Evolutionary conservation across 2,113 vertebrate genomes (phyloP), one percentile per base, ranked within the genome.

Genomic region (Cebidichthys violaceus): DNA sequence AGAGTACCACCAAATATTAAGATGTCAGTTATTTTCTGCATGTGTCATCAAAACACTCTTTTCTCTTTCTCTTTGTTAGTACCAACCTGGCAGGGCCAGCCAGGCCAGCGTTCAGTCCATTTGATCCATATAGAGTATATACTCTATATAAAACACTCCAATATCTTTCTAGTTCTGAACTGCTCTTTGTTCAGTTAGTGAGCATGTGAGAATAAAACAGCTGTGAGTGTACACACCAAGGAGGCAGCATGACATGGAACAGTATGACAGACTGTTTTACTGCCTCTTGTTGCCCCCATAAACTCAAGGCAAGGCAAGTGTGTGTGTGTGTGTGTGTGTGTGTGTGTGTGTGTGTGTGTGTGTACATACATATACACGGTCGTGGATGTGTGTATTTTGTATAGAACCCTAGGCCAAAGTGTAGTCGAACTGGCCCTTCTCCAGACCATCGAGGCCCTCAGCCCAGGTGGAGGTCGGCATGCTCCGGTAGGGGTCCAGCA

Each of bases 381-480:
- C 11, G 50, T 75, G 24, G 39, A 57, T 55, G 22, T 45, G 50
- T n/a, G 29, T 69, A 18, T 70, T 5, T 54, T 11, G n/a, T n/a
- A n/a, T n/a, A n/a, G n/a, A 18, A 41, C 43, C 27, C 75, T 88
- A 90, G 14, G 86, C 81, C 75, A 90, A 41, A 6, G 80, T 85
- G 66, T 89, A 69, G 83, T 96, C 96, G 79, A 96, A 97, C 83
- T 96, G 95, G 64, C 95, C 96, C 92, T 97, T 96, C 90, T 97
- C 95, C 65, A 96, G 90, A 31, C 95, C 96, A 33, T 96, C 95
- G 0, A 96, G 93, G 45, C 96, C 94, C n/a, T 96, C 96, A 0
- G 96, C 94, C 95, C 96, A 96, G 20, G 95, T 94, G 9, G 97
- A 96, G 11, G 96, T 95, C 13, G 96, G 95, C 96, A 97, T 96